Base-by-base conservation (phyloP, 2,113 vertebrate genomes). In the Cephalophus harveyi region DNA sequence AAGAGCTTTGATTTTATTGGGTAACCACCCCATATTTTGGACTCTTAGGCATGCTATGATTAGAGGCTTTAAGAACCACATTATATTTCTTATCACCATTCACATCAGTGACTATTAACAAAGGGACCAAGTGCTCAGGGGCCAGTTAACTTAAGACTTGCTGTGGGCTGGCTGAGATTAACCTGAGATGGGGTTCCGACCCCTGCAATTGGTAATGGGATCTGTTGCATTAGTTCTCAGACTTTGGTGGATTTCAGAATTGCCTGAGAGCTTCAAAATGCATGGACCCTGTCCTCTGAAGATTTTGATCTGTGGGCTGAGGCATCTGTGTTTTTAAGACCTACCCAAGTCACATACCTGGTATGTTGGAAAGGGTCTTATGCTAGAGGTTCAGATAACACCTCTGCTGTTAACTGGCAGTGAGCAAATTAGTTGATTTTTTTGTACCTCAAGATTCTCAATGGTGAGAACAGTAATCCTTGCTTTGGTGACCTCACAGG, bases 1-100 rank as follows among this genome's bases (percentile, higher is more conserved):
- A 59, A 97, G 95, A 92, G 48, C 48, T 89, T 95, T 87, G 52
- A 46, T 88, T 97, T 95, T 93, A 92, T 71, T 87, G 83, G 96
- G 54, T 97, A 74, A 90, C 90, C 81, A 95, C 79, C 43, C 91
- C n/a, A 59, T 92, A 81, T 84, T 92, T 94, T 93, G 67, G 46
- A 88, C 48, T 95, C 83, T 94, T 92, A 28, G 43, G 28, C 19
- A 59, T 91, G 46, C 78, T 96, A 57, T 91, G 60, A 97, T 96
- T 94, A 91, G 82, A 86, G 76, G 67, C 81, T 89, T 97, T 92
- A 67, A 95, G 97, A 97, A 90, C 23, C 85, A 86, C 76, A 82
- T 90, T 64, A 67, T 82, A 64, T 92, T 92, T 97, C 95, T 21
- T 25, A 84, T 62, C 79, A 74, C 60, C 33, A 9, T 83, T 89